Percentiles rank a stretch among this genome's conserved stretches.
phyloP scores from a whole-genome alignment of 2,888 invertebrate species.

The Vanessa cardui region DNA sequence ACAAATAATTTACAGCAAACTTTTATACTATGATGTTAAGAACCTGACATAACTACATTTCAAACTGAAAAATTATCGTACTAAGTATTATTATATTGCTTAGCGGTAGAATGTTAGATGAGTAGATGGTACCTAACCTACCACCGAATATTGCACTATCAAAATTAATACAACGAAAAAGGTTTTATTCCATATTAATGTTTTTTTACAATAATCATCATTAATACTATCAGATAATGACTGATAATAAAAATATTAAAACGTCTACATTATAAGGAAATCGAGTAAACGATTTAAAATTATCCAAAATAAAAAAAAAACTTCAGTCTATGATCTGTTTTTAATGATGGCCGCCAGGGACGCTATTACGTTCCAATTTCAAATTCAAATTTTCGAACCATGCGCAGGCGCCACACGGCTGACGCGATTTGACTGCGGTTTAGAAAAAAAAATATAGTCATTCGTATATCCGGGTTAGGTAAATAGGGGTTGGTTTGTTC shows the following conservation, averaged over 20 bases:
- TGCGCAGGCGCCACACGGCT: slow-evolving; percentile 63
- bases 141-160: too few relatives aligned
- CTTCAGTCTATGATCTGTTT: slow-evolving; percentile 71
- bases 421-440: slow-evolving; percentile 62
- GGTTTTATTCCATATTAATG: not conserved
- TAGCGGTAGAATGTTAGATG: too few relatives aligned
- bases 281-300: slow-evolving; percentile 58
- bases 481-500: slow-evolving; percentile 48
- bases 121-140: too few relatives aligned
- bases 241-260: slow-evolving; percentile 30
- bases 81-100: too few relatives aligned
- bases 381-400: slow-evolving; percentile 65
- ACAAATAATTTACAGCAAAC: too few relatives aligned
- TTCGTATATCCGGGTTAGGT: slow-evolving; percentile 53
- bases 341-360: slow-evolving; percentile 69
- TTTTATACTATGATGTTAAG: too few relatives aligned
- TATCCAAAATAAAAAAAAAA: slow-evolving; percentile 49
- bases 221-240: not conserved
- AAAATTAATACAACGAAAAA: too few relatives aligned
- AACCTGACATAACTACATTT: too few relatives aligned
- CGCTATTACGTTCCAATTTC: slow-evolving; percentile 68
- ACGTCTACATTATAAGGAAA: slow-evolving; percentile 49
- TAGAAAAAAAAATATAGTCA: slow-evolving; percentile 55
- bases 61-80: too few relatives aligned
- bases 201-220: slow-evolving; percentile 11